phyloP scores from a whole-genome alignment of 2,113 vertebrate genomes.

The Stomatorhinus ivindoensis region DNA sequence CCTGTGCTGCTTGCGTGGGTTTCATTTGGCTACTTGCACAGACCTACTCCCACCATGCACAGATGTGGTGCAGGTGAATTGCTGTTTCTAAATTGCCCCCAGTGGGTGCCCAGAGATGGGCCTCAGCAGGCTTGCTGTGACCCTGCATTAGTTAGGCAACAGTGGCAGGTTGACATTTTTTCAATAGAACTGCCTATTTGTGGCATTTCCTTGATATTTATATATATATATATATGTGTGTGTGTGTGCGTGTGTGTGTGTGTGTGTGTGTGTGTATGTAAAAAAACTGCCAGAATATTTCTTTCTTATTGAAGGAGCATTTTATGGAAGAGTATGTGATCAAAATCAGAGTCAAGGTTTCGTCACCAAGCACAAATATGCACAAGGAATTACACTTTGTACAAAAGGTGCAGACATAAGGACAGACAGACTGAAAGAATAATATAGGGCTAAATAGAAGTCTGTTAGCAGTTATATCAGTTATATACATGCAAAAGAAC shows the following conservation, averaged over 20 bases:
- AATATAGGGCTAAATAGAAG: not conserved
- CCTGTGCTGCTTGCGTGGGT: not conserved
- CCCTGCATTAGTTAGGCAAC: not conserved
- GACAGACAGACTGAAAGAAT: not conserved
- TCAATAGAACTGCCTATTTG: not conserved
- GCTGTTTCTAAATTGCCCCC: not conserved
- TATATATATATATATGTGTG: too few relatives aligned
- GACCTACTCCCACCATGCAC: not conserved
- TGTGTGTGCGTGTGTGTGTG: too few relatives aligned
- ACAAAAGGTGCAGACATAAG: not conserved
- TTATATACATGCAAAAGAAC: not conserved
- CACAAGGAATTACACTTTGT: not conserved
- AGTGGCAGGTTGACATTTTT: not conserved
- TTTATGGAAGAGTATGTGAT: not conserved
- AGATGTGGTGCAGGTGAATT: not conserved
- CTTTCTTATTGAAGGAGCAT: not conserved
- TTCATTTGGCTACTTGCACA: not conserved
- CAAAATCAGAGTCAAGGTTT: not conserved
- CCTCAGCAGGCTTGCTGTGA: not conserved
- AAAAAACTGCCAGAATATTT: not conserved
- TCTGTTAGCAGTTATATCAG: not conserved
- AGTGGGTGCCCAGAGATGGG: not conserved
- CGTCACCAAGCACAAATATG: not conserved
- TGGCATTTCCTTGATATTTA: not conserved
- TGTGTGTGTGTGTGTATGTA: too few relatives aligned